Base-by-base conservation (phyloP, 2,888 invertebrate species). In the Oscheius sp. region DNA sequence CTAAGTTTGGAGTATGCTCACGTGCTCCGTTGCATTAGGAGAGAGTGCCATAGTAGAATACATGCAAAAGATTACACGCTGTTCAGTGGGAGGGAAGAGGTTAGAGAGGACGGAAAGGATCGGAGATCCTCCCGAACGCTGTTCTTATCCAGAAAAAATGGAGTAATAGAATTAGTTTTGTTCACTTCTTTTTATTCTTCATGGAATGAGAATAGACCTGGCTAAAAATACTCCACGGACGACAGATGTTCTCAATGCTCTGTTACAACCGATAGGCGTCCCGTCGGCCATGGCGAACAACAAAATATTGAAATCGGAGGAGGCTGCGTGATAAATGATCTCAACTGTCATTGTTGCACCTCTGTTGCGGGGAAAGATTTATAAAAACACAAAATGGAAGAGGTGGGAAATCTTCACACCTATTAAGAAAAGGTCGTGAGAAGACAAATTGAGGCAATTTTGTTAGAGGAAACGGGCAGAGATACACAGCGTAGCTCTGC, bases 211-310 rank as follows among this genome's bases (percentile, higher is more conserved):
- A 35, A 35, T 35, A 35, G 35, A 35, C 35, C 3, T 13, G 13
- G 3, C 61, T 61, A 61, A 61, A 61, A 61, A 61, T 61, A 61
- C n/a, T 12, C 21, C 55, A 23, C 23, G 55, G 49, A 29, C 52
- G 21, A 66, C 66, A 66, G 66, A 66, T 66, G 66, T 66, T 66
- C 66, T 66, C 49, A 66, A 52, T 46, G 52, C 66, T 29, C 25
- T 66, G 18, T 66, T 66, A 66, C 66, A 66, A 66, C 52, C 27
- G 6, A 49, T 12, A 49, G 27, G 29, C 66, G 52, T 66, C 52
- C 66, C 23, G 18, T 12, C 16, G 66, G 35, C 49, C 25, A n/a
- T n/a, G 1, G 29, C 66, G 66, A 66, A 66, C 66, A 66, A 66
- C 52, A 52, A 66, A 66, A 52, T 66, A 27, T 66, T 61, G 61